phyloP scores from a whole-genome alignment of 2,113 vertebrate species.

The Aegithalos caudatus region DNA sequence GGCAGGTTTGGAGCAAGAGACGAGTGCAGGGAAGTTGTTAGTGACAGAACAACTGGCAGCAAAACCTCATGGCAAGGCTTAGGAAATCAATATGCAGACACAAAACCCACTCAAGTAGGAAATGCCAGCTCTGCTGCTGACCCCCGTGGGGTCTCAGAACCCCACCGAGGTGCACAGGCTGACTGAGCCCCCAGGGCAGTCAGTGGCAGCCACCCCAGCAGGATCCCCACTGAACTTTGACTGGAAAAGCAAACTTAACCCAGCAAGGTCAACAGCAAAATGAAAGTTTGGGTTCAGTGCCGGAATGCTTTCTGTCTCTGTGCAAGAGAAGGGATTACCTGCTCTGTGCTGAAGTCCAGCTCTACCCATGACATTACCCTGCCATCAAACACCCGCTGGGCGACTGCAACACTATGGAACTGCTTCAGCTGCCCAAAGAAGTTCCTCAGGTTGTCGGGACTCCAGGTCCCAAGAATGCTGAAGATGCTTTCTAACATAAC shows the following conservation, averaged over 20 bases:
- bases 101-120: neutral
- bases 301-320: fast-evolving
- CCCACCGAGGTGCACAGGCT: neutral
- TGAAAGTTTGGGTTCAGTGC: neutral
- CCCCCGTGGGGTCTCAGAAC: neutral
- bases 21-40: neutral
- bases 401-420: conserved; percentile 60
- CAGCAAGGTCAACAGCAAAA: neutral
- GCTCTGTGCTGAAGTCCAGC: conserved; percentile 33
- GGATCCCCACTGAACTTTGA: neutral
- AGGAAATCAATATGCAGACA: neutral
- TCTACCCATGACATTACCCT: neutral
- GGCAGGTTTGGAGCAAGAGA: neutral
- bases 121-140: neutral
- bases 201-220: neutral
- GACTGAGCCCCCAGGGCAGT: neutral
- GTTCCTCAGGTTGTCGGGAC: conserved; percentile 65
- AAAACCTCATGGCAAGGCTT: neutral
- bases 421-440: conserved; percentile 79
- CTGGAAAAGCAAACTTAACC: neutral
- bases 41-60: neutral
- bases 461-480: conserved; percentile 80
- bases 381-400: conserved; percentile 65
- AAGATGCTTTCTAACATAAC: conserved; percentile 85
- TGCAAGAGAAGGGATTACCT: conserved; percentile 69